Evolutionary conservation across 2,113 vertebrate genomes (phyloP), one percentile per base, ranked within the genome.

Genomic region (Hipposideros armiger): DNA sequence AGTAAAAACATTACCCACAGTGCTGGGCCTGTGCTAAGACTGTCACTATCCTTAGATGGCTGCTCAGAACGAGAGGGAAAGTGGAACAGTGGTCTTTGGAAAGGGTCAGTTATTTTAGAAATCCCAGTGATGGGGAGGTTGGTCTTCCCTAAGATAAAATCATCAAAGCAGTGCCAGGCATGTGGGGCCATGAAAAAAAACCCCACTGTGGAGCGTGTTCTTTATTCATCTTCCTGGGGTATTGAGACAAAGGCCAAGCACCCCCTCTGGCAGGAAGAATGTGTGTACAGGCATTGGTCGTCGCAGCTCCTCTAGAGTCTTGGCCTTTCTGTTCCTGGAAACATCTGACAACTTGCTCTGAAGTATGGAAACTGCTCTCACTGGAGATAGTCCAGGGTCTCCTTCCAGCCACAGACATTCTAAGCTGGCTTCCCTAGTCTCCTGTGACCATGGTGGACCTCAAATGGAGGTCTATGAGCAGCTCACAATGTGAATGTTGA

Each of bases 301-400:
- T 3, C 0, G 0, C 3, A 11, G 22, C 30, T 89, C 82, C 93
- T 85, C 91, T 80, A 11, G 58, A 92, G 67, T 22, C 54, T 50
- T 78, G 89, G 85, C 86, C 67, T 74, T 97, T 94, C 77, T 30
- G 56, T 50, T 77, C 30, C 81, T 72, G 52, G 66, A 84, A 92
- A 76, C 15, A 3, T 42, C 94, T 90, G 95, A 85, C 89, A 74
- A 60, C 66, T 66, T 45, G 81, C 76, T 80, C 90, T 87, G 50
- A 90, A 47, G 66, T 66, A 30, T 52, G 72, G 67, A 62, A 83
- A 87, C n/a, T 11, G 45, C 74, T 96, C 88, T 92, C 89, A 1
- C 54, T 62, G 50, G 90, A 82, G 87, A 77, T 50, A n/a, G 22
- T 69, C 30, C 40, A 4, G 50, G 30, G 36, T 26, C 56, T 87